Conservation (phyloP, 2,113 vertebrate species). For the Ochotona curzoniae region DNA sequence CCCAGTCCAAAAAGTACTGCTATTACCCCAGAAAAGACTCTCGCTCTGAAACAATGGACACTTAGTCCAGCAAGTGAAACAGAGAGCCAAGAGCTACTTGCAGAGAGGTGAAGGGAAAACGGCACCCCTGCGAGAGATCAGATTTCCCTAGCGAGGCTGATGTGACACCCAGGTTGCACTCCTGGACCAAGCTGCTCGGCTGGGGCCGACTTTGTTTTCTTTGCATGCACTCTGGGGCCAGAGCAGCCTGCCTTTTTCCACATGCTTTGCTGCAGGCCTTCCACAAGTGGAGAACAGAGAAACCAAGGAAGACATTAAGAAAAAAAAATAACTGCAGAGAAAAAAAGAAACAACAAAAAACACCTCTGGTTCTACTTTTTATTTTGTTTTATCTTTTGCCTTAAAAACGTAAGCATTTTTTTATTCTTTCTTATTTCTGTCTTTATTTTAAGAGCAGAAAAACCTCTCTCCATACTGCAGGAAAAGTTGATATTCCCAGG, state of each 20-base stretch:
- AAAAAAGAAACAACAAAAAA: background rate
- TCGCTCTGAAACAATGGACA: slow-evolving; percentile 42
- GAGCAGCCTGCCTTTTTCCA: background rate
- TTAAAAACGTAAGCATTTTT: background rate
- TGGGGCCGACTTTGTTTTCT: background rate
- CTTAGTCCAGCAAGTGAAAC: slow-evolving; percentile 35
- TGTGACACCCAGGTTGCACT: background rate
- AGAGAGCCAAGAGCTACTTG: background rate
- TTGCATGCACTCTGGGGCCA: too few relatives aligned
- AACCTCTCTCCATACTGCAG: background rate
- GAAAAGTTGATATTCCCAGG: background rate
- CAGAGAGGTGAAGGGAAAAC: background rate
- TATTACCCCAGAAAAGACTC: background rate
- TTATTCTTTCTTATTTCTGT: background rate
- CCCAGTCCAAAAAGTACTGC: background rate
- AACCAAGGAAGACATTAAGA: background rate
- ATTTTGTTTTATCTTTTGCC: background rate
- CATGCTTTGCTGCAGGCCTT: background rate
- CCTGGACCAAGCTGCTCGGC: background rate
- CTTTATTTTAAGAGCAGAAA: background rate
- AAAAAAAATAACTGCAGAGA: background rate
- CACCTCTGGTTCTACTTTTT: too few relatives aligned
- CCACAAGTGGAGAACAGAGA: background rate
- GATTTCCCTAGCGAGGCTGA: background rate
- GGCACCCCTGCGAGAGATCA: background rate